Percentiles rank a stretch among this genome's conserved stretches.
These are phyloP conservation scores for Limnephilus lunatus DNA, from an alignment of 2,888 invertebrate genomes.

Conservation along the genomic window DNA sequence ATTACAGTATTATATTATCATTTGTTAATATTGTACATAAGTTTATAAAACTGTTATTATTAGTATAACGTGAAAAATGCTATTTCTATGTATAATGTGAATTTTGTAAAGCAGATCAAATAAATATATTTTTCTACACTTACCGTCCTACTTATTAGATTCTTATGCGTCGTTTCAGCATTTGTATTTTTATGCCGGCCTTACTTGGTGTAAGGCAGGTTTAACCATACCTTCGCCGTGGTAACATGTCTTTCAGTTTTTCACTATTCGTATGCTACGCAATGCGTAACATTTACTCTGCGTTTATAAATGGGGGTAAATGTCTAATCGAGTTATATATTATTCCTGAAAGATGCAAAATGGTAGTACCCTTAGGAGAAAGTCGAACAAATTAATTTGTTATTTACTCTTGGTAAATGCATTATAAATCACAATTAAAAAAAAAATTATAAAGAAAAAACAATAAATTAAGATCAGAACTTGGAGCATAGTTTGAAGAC, in stretches of 20 bases:
- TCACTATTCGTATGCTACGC: no score
- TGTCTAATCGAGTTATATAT: background rate
- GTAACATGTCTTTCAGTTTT: no score
- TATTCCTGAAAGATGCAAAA: background rate
- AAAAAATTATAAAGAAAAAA: background rate
- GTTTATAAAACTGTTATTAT: slow-evolving; percentile 2
- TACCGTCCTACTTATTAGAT: background rate
- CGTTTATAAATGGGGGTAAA: no score
- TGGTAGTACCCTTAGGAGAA: background rate
- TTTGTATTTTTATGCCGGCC: no score
- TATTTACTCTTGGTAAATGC: background rate
- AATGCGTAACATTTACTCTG: no score
- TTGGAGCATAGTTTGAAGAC: no score
- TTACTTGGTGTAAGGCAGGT: no score
- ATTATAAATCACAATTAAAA: background rate
- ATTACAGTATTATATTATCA: slow-evolving; percentile 30
- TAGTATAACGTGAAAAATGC: background rate
- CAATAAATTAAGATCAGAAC: no score
- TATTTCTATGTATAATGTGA: background rate
- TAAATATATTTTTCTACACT: slow-evolving; percentile 2
- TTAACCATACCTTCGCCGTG: no score
- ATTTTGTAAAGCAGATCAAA: background rate
- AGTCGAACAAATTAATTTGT: background rate
- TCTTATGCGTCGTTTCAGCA: no score
- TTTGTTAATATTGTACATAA: slow-evolving; percentile 26